phyloP scores from a whole-genome alignment of 2,888 invertebrate species.

The Ectemnius cavifrons region DNA sequence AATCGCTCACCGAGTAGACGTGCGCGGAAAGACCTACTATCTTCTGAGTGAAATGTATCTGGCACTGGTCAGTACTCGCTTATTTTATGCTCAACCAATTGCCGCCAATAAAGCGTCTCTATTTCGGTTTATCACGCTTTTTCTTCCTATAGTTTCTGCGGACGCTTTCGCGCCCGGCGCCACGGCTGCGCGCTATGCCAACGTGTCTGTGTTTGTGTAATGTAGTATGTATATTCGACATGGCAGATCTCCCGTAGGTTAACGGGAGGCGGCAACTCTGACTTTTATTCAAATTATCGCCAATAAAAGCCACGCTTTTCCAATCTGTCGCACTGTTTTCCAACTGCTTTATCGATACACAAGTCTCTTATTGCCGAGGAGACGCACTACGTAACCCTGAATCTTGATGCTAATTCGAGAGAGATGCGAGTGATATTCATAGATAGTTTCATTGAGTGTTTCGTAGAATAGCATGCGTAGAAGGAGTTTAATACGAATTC shows the following conservation, averaged over 20 bases:
- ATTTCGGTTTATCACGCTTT: conserved; percentile 9
- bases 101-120: background rate
- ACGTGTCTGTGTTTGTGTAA: background rate
- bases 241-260: background rate
- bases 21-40: background rate
- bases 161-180: background rate
- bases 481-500: no score
- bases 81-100: background rate
- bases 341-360: no score
- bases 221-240: background rate
- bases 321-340: background rate
- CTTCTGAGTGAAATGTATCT: no score
- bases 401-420: no score
- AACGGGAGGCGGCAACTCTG: background rate
- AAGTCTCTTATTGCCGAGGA: no score
- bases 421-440: no score
- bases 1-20: background rate
- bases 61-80: no score
- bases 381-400: no score
- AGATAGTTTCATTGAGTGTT: no score
- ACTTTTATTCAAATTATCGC: background rate
- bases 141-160: background rate
- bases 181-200: background rate
- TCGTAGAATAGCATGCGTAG: no score
- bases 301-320: background rate